Conservation (phyloP, 2,797 vertebrate genomes). For the Parambassis ranga region DNA sequence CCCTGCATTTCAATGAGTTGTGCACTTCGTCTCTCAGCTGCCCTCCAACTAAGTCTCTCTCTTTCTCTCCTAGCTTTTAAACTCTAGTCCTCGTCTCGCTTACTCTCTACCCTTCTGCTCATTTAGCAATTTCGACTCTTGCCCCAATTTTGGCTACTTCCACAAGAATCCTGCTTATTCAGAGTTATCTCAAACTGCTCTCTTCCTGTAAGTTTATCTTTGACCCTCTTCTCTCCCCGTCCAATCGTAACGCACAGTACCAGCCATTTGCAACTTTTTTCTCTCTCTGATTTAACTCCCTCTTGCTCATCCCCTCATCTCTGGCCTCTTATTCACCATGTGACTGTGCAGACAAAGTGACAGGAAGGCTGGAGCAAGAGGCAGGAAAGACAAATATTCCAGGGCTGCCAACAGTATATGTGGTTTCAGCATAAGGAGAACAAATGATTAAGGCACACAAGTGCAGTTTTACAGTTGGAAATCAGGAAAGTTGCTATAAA, state of each 20-base stretch:
- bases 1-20: conserved; percentile 85
- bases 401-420: conserved; percentile 39
- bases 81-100: conserved; percentile 32
- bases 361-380: conserved; percentile 14
- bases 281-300: neutral
- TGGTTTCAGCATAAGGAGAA: conserved; percentile 19
- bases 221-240: neutral
- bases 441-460: conserved; percentile 35
- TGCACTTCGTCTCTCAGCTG: conserved; percentile 56
- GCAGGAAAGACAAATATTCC: no score
- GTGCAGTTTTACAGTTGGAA: neutral
- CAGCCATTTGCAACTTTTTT: neutral
- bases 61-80: conserved; percentile 29
- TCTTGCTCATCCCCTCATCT: neutral
- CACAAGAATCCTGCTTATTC: conserved; percentile 12
- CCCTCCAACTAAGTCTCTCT: conserved; percentile 54
- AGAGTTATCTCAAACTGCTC: conserved; percentile 24
- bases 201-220: neutral
- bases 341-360: conserved; percentile 16
- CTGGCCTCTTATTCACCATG: neutral
- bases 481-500: neutral
- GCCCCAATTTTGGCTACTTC: neutral
- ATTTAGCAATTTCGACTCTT: conserved; percentile 30
- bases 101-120: conserved; percentile 17
- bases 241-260: neutral